A percentile compares a stretch with the other conserved stretches of the same genome.
These are phyloP conservation scores for Isurus oxyrinchus DNA, from an alignment of 2,113 vertebrate genomes.

Conservation along the genomic window DNA sequence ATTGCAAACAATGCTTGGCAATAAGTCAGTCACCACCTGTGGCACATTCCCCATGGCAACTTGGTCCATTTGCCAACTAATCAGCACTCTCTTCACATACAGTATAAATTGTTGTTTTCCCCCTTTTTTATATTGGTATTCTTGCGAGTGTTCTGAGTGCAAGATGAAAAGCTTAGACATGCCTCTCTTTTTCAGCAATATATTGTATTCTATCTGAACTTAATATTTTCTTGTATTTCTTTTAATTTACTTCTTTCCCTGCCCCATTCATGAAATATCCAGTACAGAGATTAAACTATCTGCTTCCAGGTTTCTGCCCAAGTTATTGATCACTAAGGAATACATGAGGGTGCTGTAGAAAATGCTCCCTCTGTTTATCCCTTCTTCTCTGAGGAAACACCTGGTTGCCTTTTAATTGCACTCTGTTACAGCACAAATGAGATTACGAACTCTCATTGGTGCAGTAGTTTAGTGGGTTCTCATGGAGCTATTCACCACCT, in stretches of 20 bases:
- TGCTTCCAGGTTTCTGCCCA: neutral
- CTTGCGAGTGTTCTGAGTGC: no score
- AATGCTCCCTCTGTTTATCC: neutral
- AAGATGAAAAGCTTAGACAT: no score
- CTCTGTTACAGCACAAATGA: neutral
- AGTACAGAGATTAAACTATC: neutral
- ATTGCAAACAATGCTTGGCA: no score
- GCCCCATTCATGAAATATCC: neutral
- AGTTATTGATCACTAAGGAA: neutral
- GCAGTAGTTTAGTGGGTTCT: neutral
- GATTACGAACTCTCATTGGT: neutral
- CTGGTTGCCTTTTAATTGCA: neutral
- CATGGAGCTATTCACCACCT: neutral
- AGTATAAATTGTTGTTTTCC: no score
- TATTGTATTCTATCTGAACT: neutral
- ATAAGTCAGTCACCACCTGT: no score
- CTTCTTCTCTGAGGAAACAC: neutral
- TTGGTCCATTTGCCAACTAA: no score
- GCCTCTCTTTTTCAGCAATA: no score
- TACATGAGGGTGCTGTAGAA: neutral
- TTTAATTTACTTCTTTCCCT: neutral
- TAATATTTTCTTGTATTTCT: neutral
- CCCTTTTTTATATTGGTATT: no score
- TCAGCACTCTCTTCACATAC: no score
- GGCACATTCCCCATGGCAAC: no score